Evolutionary conservation across 2,113 vertebrate species (phyloP), one percentile per base, ranked within the genome.

Genomic region (Egretta garzetta): DNA sequence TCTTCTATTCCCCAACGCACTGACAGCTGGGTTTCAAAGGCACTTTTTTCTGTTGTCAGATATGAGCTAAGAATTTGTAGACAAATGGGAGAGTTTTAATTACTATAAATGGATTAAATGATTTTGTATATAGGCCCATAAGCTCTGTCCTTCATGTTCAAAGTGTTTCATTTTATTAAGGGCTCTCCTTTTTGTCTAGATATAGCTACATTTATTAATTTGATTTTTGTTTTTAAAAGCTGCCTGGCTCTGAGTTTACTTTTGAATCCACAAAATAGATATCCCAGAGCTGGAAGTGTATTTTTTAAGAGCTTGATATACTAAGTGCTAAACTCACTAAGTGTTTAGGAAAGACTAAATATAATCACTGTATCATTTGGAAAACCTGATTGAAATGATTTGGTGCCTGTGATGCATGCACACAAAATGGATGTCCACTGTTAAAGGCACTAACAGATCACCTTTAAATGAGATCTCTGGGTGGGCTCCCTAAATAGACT

Each of bases 61-160:
- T 80, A 32, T 21, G 16, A 88, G 82, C 63, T 90, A 77, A 63
- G 49, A 94, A 80, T 76, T 53, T 73, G 24, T n/a, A 92, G 32
- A 86, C 58, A 95, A 94, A 90, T 80, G 18, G 28, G 10, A 70
- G 49, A 53, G 12, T 49, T 82, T 92, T 90, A 90, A 80, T 92
- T 90, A 24, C n/a, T 95, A 5, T 91, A 95, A 95, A 80, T 50
- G 70, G 88, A 96, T 97, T 96, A 95, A 89, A 67, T 84, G 11
- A 67, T 94, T 93, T 89, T 94, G 20, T 87, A 17, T 93, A 58
- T 76, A 50, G 70, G 70, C 70, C 70, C 24, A 37, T 95, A 90
- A 93, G 93, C 66, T 80, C 66, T 82, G 35, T 28, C 45, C 28
- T 39, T 82, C 27, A 41, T 82, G 39, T 91, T 93, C 66, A 60